Evolutionary conservation across 2,797 vertebrate genomes (phyloP).

Genomic region (Euthynnus affinis): DNA sequence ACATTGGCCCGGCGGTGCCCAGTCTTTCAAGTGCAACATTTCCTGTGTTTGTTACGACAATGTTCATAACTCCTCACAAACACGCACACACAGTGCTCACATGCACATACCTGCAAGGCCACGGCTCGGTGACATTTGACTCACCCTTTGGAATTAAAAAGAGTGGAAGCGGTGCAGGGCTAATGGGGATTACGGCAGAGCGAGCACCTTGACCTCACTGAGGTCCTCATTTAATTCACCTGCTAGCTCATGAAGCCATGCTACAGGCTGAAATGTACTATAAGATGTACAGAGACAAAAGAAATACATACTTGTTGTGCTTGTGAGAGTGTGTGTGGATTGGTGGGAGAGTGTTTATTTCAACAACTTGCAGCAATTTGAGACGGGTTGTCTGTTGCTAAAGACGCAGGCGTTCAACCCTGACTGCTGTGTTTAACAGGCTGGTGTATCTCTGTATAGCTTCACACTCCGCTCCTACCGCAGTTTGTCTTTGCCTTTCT

Average conservation of each 20-base stretch:
- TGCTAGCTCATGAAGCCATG: neutral
- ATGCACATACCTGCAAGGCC: conserved; percentile 1
- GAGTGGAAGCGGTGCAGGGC: neutral
- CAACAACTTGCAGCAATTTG: conserved; percentile 37
- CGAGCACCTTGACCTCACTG: conserved; percentile 25
- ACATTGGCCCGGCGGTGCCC: neutral
- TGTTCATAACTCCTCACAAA: neutral
- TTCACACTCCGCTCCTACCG: conserved; percentile 5
- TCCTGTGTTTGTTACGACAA: neutral
- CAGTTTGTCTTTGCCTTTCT: conserved; percentile 11
- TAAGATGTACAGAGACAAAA: conserved; percentile 1
- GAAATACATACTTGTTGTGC: neutral
- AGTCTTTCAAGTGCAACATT: neutral
- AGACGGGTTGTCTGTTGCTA: conserved; percentile 20
- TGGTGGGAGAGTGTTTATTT: conserved; percentile 38
- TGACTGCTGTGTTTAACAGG: conserved; percentile 35
- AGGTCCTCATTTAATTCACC: conserved; percentile 10
- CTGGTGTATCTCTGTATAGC: conserved; percentile 26
- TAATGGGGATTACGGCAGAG: conserved; percentile 32
- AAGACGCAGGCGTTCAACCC: conserved; percentile 37
- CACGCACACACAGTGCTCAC: conserved; percentile 1
- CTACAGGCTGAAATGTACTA: conserved; percentile 7
- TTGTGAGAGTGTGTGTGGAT: conserved; percentile 2
- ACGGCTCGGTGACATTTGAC: conserved; percentile 30
- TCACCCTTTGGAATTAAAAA: neutral